These are phyloP conservation scores for Megaceryle torquata DNA, from an alignment of 2,113 vertebrate species.

Conservation along the genomic window DNA sequence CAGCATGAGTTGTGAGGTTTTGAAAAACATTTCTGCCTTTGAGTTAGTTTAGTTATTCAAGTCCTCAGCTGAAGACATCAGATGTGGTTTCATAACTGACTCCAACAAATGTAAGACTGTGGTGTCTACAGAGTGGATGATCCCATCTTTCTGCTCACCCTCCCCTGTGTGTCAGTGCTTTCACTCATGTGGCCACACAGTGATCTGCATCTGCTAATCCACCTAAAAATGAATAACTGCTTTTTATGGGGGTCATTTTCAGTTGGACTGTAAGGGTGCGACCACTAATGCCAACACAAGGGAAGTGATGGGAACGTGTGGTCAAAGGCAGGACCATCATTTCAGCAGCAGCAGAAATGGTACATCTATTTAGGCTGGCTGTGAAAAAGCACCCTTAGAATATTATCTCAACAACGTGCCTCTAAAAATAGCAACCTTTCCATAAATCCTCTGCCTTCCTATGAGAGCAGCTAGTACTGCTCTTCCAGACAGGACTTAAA, in stretches of 20 bases:
- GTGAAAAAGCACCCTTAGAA: neutral
- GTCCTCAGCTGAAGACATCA: neutral
- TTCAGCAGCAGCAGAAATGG: neutral
- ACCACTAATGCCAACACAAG: neutral
- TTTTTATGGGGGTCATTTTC: neutral
- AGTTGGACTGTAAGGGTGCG: accelerated
- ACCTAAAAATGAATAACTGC: neutral
- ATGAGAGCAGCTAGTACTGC: neutral
- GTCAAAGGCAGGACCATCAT: neutral
- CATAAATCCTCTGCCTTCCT: neutral
- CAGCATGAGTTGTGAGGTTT: neutral
- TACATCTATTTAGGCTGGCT: neutral
- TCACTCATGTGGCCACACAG: accelerated
- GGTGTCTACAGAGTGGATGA: neutral
- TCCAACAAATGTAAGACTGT: neutral
- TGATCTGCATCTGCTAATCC: neutral
- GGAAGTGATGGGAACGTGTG: neutral
- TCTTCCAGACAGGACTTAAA: neutral
- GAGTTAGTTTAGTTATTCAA: neutral
- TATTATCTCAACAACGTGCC: neutral
- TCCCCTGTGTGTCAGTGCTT: neutral
- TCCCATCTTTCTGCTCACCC: neutral
- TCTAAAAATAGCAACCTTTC: neutral
- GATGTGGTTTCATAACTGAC: neutral
- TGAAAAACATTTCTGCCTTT: neutral